phyloP scores from a whole-genome alignment of 2,888 invertebrate genomes.

The Camptogramma bilineatum region DNA sequence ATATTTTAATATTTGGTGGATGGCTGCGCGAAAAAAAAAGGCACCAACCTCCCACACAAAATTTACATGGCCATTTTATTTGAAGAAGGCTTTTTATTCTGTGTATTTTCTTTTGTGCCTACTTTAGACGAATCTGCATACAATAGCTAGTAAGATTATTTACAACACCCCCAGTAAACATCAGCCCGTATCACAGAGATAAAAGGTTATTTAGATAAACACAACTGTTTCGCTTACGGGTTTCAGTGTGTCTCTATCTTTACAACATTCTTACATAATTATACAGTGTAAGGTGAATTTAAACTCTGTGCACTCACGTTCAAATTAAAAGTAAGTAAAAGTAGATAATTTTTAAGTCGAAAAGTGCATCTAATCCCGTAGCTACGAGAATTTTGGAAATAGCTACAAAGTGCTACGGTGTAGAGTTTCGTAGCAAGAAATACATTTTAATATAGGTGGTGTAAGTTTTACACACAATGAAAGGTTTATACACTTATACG shows the following conservation, averaged over 20 bases:
- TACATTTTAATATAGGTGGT: no score
- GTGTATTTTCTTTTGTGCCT: no score
- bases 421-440: not conserved
- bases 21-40: no score
- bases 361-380: not conserved
- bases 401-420: not conserved
- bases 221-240: conserved; percentile 14
- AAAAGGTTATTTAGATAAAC: conserved; percentile 31
- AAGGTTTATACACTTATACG: no score
- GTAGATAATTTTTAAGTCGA: no score
- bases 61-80: no score
- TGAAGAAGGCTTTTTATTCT: no score
- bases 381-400: not conserved
- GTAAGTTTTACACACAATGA: no score
- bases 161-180: not conserved
- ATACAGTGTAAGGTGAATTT: not conserved
- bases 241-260: conserved; percentile 24
- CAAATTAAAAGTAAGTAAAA: not conserved
- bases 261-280: conserved; percentile 17
- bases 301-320: not conserved
- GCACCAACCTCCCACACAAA: no score
- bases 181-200: conserved; percentile 20
- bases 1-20: no score
- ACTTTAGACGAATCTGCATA: no score
- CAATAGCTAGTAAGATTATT: not conserved